Base-by-base conservation (phyloP, 2,113 vertebrate species). In the Saccopteryx leptura region DNA sequence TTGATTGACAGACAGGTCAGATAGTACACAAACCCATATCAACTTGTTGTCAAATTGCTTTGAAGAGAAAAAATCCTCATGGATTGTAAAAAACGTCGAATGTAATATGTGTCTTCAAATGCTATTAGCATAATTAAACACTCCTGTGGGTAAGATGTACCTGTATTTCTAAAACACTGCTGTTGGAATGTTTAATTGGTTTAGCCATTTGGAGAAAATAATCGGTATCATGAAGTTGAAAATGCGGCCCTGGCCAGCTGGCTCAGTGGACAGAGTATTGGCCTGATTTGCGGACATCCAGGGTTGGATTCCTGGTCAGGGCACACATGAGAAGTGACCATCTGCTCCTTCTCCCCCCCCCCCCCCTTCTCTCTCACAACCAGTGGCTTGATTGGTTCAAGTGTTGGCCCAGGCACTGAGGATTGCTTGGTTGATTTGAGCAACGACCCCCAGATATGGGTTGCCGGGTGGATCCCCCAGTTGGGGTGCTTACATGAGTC, bases 181-280 rank as follows among this genome's bases (percentile, higher is more conserved):
- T 68, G 24, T 24, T 89, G 72, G 68, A 48, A 81, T 91, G 82
- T 92, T 74, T 72, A 66, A 61, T 24, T 66, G 54, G 28, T 18
- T 82, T 39, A 86, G 26, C 39, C 69, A 78, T 54, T 89, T 78
- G 23, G 31, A 95, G 93, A 91, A 91, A 26, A 85, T 39, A 80
- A 90, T 11, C 15, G 17, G 33, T 52, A 5, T 60, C 8, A 7
- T 68, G 46, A 68, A 33, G 18, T 58, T 50, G 79, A 78, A 89
- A 80, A 74, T 4, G 39, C 39, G 39, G 39, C 39, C 39, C 39
- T 39, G 39, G 39, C 39, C 39, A 39, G 39, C 39, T 39, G 39
- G 39, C 39, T 39, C 39, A 39, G 39, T 39, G 39, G 39, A 39
- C 39, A 39, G 39, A 39, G 39, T 39, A 39, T 39, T 39, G 39